phyloP scores from a whole-genome alignment of 2,888 invertebrate genomes.

The Biston betularia region DNA sequence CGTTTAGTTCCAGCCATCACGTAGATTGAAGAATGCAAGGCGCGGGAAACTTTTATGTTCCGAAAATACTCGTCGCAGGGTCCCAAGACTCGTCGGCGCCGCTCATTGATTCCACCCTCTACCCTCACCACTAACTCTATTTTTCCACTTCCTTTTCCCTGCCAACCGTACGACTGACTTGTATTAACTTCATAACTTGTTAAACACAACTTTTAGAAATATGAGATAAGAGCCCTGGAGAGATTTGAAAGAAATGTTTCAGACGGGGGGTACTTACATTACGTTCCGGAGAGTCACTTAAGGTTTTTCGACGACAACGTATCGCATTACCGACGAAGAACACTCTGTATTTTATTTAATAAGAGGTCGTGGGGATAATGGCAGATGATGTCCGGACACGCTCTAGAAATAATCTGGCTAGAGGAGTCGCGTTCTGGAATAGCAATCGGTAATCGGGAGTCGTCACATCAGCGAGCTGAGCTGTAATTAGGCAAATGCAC shows the following conservation, averaged over 20 bases:
- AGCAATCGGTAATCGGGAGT: conserved; percentile 75
- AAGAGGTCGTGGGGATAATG: conserved; percentile 56
- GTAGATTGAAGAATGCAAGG: conserved; percentile 55
- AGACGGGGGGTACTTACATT: conserved; percentile 58
- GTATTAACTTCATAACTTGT: conserved; percentile 80
- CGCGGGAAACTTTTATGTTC: conserved; percentile 56
- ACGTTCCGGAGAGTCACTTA: conserved; percentile 57
- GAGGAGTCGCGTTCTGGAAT: conserved; percentile 67
- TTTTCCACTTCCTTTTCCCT: conserved; percentile 73
- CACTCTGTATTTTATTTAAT: conserved; percentile 64
- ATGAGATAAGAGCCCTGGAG: conserved; percentile 71
- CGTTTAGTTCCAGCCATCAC: conserved; percentile 38
- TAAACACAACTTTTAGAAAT: conserved; percentile 78
- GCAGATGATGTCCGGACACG: conserved; percentile 58
- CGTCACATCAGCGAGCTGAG: conserved; percentile 75
- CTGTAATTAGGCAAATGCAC: conserved; percentile 83
- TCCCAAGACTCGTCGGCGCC: conserved; percentile 66
- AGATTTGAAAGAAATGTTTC: conserved; percentile 69
- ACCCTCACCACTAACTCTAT: conserved; percentile 69
- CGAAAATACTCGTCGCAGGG: conserved; percentile 46
- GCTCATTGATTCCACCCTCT: conserved; percentile 63
- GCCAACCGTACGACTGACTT: conserved; percentile 71
- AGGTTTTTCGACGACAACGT: conserved; percentile 56
- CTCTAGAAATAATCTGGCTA: conserved; percentile 62
- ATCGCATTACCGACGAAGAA: conserved; percentile 57